A percentile compares a stretch with the other conserved stretches of the same genome.
Conservation (phyloP, 2,888 invertebrate genomes). For the Dendrolimus pini region DNA sequence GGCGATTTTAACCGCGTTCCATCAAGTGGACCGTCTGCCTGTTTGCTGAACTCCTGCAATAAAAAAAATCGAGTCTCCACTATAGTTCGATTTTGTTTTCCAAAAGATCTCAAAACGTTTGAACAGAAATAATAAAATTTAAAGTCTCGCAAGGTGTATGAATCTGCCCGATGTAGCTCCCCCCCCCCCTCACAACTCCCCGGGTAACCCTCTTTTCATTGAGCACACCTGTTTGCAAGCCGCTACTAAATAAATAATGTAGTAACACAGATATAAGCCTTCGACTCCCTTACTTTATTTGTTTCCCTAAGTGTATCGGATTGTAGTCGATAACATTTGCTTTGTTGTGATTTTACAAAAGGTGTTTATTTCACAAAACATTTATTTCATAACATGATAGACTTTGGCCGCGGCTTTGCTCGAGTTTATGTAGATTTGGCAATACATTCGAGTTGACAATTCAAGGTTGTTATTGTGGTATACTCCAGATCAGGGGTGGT, state of each 20-base stretch:
- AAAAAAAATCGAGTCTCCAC: not conserved
- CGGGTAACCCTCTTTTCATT: conserved; percentile 44
- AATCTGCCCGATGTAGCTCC: conserved; percentile 13
- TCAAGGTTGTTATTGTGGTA: too few species aligned
- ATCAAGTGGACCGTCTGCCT: not conserved
- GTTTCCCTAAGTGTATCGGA: not conserved
- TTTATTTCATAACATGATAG: too few species aligned
- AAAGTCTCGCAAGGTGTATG: not conserved
- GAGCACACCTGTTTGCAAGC: conserved; percentile 45
- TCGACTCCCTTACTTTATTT: not conserved
- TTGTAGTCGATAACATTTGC: not conserved
- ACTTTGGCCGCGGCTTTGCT: too few species aligned
- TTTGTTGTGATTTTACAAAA: not conserved
- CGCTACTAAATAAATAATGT: conserved; percentile 30
- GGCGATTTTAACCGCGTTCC: not conserved
- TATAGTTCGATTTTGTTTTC: too few species aligned
- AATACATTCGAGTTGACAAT: too few species aligned
- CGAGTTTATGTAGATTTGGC: too few species aligned
- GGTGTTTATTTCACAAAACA: too few species aligned
- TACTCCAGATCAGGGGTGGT: too few species aligned
- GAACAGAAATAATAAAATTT: too few species aligned
- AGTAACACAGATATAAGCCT: conserved; percentile 16
- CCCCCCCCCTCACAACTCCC: conserved; percentile 10
- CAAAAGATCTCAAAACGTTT: too few species aligned
- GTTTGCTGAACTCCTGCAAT: not conserved